Evolutionary conservation across 2,888 invertebrate species (phyloP).

Genomic region (Scaptomyza polygonia): DNA sequence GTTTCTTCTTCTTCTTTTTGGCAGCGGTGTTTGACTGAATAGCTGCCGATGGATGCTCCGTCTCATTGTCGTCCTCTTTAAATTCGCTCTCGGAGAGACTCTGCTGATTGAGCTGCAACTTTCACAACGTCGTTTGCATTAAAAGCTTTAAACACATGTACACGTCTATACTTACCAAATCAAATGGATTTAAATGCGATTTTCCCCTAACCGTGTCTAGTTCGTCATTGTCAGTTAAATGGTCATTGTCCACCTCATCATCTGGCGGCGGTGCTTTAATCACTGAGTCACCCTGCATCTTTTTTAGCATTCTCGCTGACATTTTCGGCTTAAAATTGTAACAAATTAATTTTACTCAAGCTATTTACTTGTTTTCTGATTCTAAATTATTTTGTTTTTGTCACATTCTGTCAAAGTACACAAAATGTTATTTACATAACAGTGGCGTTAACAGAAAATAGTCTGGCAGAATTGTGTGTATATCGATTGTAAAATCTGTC

Average conservation of each 20-base stretch:
- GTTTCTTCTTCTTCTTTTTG: slow-evolving; percentile 88
- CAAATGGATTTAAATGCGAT: slow-evolving; percentile 88
- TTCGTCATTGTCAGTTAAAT: slow-evolving; percentile 85
- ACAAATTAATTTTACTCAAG: slow-evolving; percentile 47
- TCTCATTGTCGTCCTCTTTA: slow-evolving; percentile 88
- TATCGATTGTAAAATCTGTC: neutral
- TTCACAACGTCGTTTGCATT: slow-evolving; percentile 7
- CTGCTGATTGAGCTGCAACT: slow-evolving; percentile 86
- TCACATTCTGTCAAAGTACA: slow-evolving; percentile 38
- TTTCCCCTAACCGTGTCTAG: slow-evolving; percentile 86
- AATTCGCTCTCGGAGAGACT: slow-evolving; percentile 89
- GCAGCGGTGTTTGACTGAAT: slow-evolving; percentile 84
- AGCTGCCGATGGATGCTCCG: slow-evolving; percentile 86
- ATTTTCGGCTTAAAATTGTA: slow-evolving; percentile 79
- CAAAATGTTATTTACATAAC: slow-evolving; percentile 15
- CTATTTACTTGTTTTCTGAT: slow-evolving; percentile 38
- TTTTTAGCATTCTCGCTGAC: slow-evolving; percentile 88
- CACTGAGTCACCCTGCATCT: slow-evolving; percentile 86
- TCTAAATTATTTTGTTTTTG: slow-evolving; percentile 29
- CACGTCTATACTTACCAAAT: slow-evolving; percentile 86
- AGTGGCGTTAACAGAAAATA: neutral
- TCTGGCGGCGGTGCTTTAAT: slow-evolving; percentile 84
- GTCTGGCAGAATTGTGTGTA: neutral
- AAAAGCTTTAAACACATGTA: slow-evolving; percentile 1
- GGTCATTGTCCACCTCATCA: slow-evolving; percentile 82